Evolutionary conservation across 1,140 invertebrate species (phyloP), one percentile per base, ranked within the genome.

Genomic region (Rhyacophila brunnea): DNA sequence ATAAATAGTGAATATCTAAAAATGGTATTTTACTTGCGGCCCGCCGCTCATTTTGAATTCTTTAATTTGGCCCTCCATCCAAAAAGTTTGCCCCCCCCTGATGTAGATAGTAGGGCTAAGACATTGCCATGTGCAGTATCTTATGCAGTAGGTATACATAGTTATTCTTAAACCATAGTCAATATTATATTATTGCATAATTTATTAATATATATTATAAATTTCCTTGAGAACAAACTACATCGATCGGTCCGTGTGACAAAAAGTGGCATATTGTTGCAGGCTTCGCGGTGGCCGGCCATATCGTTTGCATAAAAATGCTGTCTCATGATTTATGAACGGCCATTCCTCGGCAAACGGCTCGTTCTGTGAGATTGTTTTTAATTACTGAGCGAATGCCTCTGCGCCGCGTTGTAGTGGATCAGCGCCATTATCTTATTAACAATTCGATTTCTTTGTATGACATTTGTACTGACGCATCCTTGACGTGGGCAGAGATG

Each of bases 291-390:
- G 60, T 62, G 60, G 60, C 36, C 51, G 17, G 15, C 19, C n/a
- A 9, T 23, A 14, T 28, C 13, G 28, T 61, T 62, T 56, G 52
- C 60, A 62, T 62, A 62, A 62, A 52, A 62, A 62, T 62, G 60
- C 60, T 47, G 47, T 28, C 47, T 46, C 47, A 51, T 62, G 53
- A 62, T 62, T 62, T 62, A 62, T 52, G 58, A 55, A 43, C 51
- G 14, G 14, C 45, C 17, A 20, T 36, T 10, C 32, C 44, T 15
- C 45, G n/a, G 10, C 20, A 5, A 17, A 11, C 6, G 2, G 18
- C 3, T 28, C 13, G 19, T 17, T 13, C 19, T 34, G 51, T 34
- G 34, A 44, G 53, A 57, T 54, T 15, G 60, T 23, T 62, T 62
- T 62, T 62, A 62, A 62, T 62, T 62, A 57, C 53, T 15, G 38